A percentile compares a stretch with the other conserved stretches of the same genome.
Evolutionary conservation across 2,888 invertebrate species (phyloP).

Genomic region (Balanococcus diminutus): DNA sequence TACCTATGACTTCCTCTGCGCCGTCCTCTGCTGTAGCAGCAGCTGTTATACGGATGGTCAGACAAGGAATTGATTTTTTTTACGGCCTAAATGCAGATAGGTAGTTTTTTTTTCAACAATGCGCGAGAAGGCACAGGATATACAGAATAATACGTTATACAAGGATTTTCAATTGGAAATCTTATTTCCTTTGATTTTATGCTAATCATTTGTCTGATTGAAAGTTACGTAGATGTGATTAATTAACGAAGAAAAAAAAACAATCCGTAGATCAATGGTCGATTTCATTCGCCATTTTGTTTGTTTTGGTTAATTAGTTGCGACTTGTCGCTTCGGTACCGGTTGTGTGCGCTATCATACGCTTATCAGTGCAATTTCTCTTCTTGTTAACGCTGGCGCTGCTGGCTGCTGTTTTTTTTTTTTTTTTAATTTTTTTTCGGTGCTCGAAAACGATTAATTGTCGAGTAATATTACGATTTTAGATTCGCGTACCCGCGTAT

Average conservation of each 20-base stretch:
- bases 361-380: slow-evolving; percentile 50
- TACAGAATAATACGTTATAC: slow-evolving; percentile 55
- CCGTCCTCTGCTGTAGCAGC: neutral
- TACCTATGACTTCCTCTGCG: neutral
- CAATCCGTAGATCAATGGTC: slow-evolving; percentile 47
- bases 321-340: slow-evolving; percentile 36
- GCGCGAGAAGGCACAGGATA: slow-evolving; percentile 44
- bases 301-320: slow-evolving; percentile 52
- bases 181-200: slow-evolving; percentile 51
- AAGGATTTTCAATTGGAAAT: slow-evolving; percentile 54
- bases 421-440: neutral
- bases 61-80: slow-evolving; percentile 53
- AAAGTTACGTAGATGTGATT: slow-evolving; percentile 53
- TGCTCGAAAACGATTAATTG: slow-evolving; percentile 12
- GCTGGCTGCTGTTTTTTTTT: too few relatives aligned
- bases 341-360: slow-evolving; percentile 47
- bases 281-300: slow-evolving; percentile 53
- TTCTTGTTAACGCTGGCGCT: slow-evolving; percentile 41
- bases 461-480: slow-evolving; percentile 27
- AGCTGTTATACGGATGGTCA: slow-evolving; percentile 53
- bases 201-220: slow-evolving; percentile 51
- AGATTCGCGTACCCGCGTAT: neutral
- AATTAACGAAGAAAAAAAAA: slow-evolving; percentile 33
- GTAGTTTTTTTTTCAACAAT: neutral
- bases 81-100: slow-evolving; percentile 38